A percentile compares a stretch with the other conserved stretches of the same genome.
phyloP scores from a whole-genome alignment of 2,113 vertebrate genomes.

The Sminthopsis crassicaudata region DNA sequence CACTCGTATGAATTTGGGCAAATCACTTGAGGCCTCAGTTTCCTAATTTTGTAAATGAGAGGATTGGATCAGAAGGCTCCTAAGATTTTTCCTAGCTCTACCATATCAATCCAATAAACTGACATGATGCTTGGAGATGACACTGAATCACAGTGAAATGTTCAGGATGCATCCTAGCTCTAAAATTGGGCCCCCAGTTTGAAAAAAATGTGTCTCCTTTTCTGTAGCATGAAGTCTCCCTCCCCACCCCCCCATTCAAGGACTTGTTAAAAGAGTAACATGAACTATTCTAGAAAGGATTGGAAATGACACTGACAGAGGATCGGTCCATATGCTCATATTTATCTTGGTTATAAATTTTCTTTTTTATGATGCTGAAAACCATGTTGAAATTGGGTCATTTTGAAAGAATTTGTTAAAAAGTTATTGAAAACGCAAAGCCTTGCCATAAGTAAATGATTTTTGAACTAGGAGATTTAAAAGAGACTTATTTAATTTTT shows the following conservation, averaged over 20 bases:
- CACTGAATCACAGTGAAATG: neutral
- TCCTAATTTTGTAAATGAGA: neutral
- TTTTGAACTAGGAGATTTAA: neutral
- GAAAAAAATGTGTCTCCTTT: neutral
- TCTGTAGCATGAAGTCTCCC: neutral
- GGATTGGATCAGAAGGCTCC: neutral
- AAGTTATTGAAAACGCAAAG: slow-evolving; percentile 27
- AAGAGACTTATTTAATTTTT: slow-evolving; percentile 37
- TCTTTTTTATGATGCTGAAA: slow-evolving; percentile 38
- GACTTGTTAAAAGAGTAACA: neutral
- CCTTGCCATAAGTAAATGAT: neutral
- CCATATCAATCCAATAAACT: neutral
- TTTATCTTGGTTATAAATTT: slow-evolving; percentile 16
- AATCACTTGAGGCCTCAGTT: neutral
- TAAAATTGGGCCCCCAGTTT: neutral
- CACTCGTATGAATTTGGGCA: neutral
- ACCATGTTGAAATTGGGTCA: slow-evolving; percentile 20
- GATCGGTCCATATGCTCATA: fast-evolving
- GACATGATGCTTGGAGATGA: fast-evolving
- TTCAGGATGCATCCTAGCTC: neutral
- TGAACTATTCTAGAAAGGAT: neutral
- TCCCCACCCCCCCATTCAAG: neutral
- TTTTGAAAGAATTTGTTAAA: slow-evolving; percentile 59
- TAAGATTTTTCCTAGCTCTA: neutral
- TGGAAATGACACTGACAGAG: fast-evolving